phyloP scores from a whole-genome alignment of 2,797 vertebrate species.

The Bufotes viridis region DNA sequence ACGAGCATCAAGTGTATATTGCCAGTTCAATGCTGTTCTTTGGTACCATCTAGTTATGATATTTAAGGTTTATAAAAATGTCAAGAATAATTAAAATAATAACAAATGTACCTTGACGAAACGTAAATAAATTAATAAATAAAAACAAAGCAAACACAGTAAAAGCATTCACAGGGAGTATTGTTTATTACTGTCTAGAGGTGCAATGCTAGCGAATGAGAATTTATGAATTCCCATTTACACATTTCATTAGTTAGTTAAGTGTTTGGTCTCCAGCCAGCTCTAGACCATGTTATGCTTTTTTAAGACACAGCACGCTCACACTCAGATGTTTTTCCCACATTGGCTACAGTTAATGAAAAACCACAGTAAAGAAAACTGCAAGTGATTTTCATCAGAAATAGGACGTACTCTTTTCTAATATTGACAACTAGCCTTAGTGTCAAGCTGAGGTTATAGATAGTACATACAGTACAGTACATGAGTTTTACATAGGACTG shows the following conservation, averaged over 20 bases:
- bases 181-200: not conserved
- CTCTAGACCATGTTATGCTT: not conserved
- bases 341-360: not conserved
- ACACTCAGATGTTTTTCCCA: not conserved
- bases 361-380: not conserved
- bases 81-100: not conserved
- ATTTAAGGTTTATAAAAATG: not conserved
- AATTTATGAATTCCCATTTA: slow-evolving; percentile 6
- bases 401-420: not conserved
- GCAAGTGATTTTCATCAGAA: not conserved
- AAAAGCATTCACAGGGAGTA: not conserved
- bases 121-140: not conserved
- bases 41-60: too few species aligned
- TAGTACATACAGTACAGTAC: not conserved
- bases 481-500: not conserved
- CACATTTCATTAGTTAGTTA: slow-evolving; percentile 5
- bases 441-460: not conserved
- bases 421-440: not conserved
- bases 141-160: not conserved
- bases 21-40: not conserved
- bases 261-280: not conserved
- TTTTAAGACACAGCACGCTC: not conserved
- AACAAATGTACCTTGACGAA: not conserved
- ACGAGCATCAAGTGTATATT: not conserved
- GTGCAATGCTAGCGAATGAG: not conserved